These are phyloP conservation scores for Malurus cyaneus DNA, from an alignment of 2,113 vertebrate species.

Conservation along the genomic window DNA sequence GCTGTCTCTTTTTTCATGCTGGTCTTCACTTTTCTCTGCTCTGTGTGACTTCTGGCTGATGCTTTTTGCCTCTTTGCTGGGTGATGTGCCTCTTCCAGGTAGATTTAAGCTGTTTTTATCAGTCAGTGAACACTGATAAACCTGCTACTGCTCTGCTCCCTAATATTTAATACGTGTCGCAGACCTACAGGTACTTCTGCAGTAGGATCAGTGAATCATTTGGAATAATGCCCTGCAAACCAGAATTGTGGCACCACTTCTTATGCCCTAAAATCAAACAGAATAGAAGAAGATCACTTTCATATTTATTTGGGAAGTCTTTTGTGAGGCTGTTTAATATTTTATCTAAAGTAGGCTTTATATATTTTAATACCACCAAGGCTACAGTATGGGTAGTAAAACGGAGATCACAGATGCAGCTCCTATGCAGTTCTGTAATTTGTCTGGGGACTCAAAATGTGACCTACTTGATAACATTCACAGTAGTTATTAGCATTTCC, in stretches of 20 bases:
- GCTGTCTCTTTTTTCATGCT: not conserved
- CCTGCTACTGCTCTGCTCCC: not conserved
- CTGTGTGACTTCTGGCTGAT: not conserved
- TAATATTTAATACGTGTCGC: not conserved
- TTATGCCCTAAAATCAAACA: not conserved
- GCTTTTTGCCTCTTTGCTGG: not conserved
- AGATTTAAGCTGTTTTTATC: not conserved
- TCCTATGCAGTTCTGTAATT: not conserved
- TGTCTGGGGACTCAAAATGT: not conserved
- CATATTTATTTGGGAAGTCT: not conserved
- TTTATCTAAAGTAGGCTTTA: not conserved
- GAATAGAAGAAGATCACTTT: not conserved
- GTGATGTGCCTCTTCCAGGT: not conserved
- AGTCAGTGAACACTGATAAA: not conserved
- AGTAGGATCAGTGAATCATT: not conserved
- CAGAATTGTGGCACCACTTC: not conserved
- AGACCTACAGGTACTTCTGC: not conserved
- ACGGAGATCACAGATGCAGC: not conserved
- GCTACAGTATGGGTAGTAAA: not conserved
- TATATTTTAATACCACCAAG: too few relatives aligned
- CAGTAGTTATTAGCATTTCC: not conserved
- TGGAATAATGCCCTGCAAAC: not conserved
- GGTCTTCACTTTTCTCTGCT: not conserved
- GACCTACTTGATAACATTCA: not conserved
- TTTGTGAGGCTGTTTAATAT: not conserved